A percentile compares a stretch with the other conserved stretches of the same genome.
phyloP scores from a whole-genome alignment of 2,113 vertebrate species.

The Gadus chalcogrammus region DNA sequence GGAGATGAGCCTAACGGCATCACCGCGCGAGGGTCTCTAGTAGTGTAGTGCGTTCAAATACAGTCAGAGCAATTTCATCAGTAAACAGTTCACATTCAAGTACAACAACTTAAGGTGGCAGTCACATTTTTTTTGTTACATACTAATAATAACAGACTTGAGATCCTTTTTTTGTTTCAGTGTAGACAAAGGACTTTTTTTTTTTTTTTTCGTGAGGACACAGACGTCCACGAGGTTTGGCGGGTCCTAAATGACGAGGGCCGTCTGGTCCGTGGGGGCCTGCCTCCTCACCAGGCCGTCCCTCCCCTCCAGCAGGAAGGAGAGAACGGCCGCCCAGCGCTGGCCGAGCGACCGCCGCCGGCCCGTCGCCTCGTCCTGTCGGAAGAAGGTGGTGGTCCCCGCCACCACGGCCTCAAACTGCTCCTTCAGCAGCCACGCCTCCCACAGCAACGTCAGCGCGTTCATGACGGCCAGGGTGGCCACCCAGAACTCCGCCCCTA shows the following conservation, averaged over 20 bases:
- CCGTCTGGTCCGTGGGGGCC: conserved; percentile 28
- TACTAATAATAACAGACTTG: not conserved
- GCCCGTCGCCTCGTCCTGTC: conserved; percentile 29
- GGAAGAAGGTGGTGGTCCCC: conserved; percentile 72
- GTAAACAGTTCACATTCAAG: conserved; percentile 26
- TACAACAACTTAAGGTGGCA: conserved; percentile 29
- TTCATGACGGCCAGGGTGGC: conserved; percentile 66
- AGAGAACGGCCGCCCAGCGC: conserved; percentile 48
- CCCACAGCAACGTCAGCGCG: conserved; percentile 67
- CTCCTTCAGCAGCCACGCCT: conserved; percentile 68
- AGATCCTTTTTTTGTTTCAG: not conserved
- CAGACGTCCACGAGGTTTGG: not conserved
- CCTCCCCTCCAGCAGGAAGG: conserved; percentile 67
- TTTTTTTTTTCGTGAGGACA: not conserved
- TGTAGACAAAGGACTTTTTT: not conserved
- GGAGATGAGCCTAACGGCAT: not conserved
- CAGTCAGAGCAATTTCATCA: too few species aligned
- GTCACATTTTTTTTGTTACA: conserved; percentile 1
- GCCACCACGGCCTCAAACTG: conserved; percentile 68
- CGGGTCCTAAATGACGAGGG: conserved; percentile 56
- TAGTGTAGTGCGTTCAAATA: too few species aligned
- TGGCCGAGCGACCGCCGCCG: conserved; percentile 45
- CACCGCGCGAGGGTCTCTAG: too few species aligned
- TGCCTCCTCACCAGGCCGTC: conserved; percentile 32
- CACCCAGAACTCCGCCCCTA: conserved; percentile 71